A percentile compares a stretch with the other conserved stretches of the same genome.
Evolutionary conservation across 2,888 invertebrate species (phyloP).

Genomic region (Thysanoteuthis rhombus): DNA sequence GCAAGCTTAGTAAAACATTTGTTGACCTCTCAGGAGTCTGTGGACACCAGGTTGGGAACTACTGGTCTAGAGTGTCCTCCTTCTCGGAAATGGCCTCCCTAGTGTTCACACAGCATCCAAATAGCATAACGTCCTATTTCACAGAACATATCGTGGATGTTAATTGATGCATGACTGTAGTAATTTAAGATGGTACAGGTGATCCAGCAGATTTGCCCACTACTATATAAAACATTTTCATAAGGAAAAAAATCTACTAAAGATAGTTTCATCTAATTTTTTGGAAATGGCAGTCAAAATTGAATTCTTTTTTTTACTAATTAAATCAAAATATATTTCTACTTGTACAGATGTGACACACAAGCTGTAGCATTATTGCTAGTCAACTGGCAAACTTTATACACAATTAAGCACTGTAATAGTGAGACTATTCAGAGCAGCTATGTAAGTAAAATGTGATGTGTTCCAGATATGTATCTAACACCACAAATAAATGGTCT

Average conservation of each 20-base stretch:
- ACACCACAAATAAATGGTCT: not conserved
- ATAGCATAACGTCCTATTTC: too few species aligned
- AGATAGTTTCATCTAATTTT: too few species aligned
- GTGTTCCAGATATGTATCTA: too few species aligned
- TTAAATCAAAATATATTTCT: not conserved
- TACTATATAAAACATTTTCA: not conserved
- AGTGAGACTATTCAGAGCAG: not conserved
- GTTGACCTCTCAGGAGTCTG: too few species aligned
- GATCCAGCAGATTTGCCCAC: not conserved
- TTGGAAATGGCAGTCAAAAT: not conserved
- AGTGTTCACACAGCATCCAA: too few species aligned
- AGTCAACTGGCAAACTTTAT: not conserved
- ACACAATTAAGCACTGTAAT: too few species aligned
- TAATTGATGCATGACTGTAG: too few species aligned
- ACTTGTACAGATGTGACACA: not conserved
- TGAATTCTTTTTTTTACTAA: not conserved
- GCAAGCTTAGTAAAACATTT: too few species aligned
- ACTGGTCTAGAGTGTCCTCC: too few species aligned
- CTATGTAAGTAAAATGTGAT: not conserved
- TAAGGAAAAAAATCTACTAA: not conserved
- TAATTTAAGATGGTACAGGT: not conserved
- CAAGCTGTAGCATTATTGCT: not conserved
- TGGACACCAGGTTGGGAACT: too few species aligned
- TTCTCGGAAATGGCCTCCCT: too few species aligned
- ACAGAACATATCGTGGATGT: too few species aligned